Evolutionary conservation across 2,888 invertebrate genomes (phyloP), one percentile per base, ranked within the genome.

Genomic region (Agrochola litura): DNA sequence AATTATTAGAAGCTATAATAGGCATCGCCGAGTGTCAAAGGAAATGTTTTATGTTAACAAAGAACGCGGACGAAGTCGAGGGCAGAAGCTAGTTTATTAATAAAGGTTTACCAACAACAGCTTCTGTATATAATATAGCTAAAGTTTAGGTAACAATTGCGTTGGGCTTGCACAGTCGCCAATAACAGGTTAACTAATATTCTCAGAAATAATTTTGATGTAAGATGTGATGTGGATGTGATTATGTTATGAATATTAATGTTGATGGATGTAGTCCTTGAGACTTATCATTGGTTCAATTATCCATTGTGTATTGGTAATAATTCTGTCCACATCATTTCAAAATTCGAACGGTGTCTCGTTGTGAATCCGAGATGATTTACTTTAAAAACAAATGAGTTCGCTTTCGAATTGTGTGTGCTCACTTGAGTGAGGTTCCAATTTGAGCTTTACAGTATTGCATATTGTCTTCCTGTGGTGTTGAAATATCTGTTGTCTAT

Each of bases 371-470:
- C 2, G 22, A 9, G 25, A 56, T 25, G 37, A 56, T 77, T 77
- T 10, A 67, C 41, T 77, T 66, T 41, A 19, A 67, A 78, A 76
- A 78, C 41, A 41, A 78, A 78, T n/a, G 41, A 58, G 49, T 68
- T 78, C 19, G 41, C 0, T 77, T 76, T 67, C n/a, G n/a, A 78
- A 67, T 58, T 41, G 10, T 68, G 46, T 67, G 68, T 54, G 46
- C 25, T 66, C 77, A 56, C 9, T 76, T 66, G n/a, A 64, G 14
- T 49, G 19, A 14, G 0, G 9, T 46, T 0, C 2, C 5, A 6
- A 14, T 12, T 30, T 9, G 8, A 56, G 66, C 16, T 56, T 37
- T 46, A 56, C 3, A 56, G 14, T 76, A 54, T 12, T 37, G 1
- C 6, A 9, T 30, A 19, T 46, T 61, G 19, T 63, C 22, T 12